Conservation (phyloP, 2,797 vertebrate species). For the Benthosema pterotum region DNA sequence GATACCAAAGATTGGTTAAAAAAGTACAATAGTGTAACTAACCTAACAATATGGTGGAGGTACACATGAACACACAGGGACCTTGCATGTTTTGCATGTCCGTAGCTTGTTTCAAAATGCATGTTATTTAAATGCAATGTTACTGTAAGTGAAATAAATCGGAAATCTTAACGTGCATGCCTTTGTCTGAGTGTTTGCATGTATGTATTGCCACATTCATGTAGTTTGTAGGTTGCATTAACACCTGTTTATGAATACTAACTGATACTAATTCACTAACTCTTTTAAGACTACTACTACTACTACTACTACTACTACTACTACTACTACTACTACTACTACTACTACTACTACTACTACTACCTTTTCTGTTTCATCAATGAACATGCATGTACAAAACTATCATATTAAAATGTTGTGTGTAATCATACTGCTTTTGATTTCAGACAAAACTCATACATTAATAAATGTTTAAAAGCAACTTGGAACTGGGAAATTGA, state of each 20-base stretch:
- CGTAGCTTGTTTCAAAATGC: constrained; percentile 46
- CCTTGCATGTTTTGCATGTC: constrained; percentile 7
- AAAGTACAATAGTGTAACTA: too few species aligned
- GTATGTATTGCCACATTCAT: constrained; percentile 33
- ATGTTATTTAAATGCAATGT: constrained; percentile 48
- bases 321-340: background rate
- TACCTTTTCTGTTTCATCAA: constrained; percentile 6
- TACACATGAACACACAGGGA: background rate
- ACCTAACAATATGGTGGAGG: too few species aligned
- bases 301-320: background rate
- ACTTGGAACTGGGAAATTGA: background rate
- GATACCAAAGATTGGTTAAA: background rate
- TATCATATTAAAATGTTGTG: background rate
- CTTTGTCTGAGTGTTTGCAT: constrained; percentile 55
- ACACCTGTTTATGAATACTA: background rate
- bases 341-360: background rate
- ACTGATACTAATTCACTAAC: background rate
- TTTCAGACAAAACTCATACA: background rate
- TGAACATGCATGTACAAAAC: background rate
- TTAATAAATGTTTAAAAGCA: background rate
- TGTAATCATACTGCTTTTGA: constrained; percentile 1
- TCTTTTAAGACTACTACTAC: background rate
- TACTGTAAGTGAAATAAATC: constrained; percentile 70
- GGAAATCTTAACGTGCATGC: constrained; percentile 65
- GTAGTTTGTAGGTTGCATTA: constrained; percentile 14